These are phyloP conservation scores for Columba guinea DNA, from an alignment of 2,797 vertebrate species.

Conservation along the genomic window DNA sequence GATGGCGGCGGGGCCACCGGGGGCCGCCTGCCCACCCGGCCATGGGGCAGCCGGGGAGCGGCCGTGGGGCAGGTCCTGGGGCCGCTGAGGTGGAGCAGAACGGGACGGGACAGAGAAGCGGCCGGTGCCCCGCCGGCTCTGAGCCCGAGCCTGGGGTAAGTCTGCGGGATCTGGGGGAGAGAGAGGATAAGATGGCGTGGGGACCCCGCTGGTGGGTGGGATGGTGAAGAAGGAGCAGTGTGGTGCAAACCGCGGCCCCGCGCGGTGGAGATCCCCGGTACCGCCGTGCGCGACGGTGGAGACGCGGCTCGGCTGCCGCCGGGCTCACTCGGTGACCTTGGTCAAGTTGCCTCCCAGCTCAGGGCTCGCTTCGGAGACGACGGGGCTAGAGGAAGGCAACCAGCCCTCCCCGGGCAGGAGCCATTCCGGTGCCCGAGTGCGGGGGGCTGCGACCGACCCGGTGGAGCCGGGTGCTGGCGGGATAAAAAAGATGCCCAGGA, in stretches of 20 bases:
- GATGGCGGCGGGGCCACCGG: not conserved
- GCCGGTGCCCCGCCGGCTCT: not conserved
- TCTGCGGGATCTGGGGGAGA: not conserved
- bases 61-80: not conserved
- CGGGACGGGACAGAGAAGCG: not conserved
- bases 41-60: not conserved
- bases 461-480: not conserved
- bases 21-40: not conserved
- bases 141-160: constrained; percentile 1
- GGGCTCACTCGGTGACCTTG: constrained; percentile 29
- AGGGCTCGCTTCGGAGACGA: not conserved
- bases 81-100: not conserved
- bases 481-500: not conserved
- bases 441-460: too few species aligned
- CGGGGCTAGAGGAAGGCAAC: not conserved
- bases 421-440: too few species aligned
- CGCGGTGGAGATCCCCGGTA: not conserved
- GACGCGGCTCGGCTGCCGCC: not conserved
- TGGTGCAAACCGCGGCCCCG: not conserved
- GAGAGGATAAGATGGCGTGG: not conserved
- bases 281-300: not conserved
- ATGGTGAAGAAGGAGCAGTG: not conserved
- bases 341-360: not conserved
- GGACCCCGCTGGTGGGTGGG: not conserved
- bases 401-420: not conserved